phyloP scores from a whole-genome alignment of 1,140 invertebrate genomes.

The Bombus impatiens region DNA sequence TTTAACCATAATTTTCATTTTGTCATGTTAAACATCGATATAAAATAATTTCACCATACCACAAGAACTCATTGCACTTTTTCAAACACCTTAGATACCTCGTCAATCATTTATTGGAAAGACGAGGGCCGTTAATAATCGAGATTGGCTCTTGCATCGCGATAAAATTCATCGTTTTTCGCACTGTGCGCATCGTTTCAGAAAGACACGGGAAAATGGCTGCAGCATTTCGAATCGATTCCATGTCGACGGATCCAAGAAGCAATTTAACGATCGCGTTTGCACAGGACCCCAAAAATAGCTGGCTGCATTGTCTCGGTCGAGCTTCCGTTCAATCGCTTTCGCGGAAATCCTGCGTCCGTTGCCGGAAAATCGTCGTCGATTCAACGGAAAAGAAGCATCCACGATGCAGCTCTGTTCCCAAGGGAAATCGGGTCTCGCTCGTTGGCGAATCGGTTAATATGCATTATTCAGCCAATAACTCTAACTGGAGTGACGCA shows the following conservation, averaged over 20 bases:
- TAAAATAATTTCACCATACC: background rate
- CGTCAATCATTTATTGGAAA: background rate
- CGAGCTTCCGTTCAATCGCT: conserved; percentile 27
- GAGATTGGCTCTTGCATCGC: background rate
- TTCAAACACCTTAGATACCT: background rate
- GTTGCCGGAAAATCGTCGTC: conserved; percentile 23
- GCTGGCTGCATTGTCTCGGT: background rate
- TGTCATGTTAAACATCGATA: background rate
- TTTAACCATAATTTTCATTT: background rate
- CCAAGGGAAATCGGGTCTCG: conserved; percentile 21
- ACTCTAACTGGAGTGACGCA: background rate
- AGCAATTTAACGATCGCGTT: conserved; percentile 29
- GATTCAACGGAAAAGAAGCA: background rate
- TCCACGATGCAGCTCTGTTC: background rate
- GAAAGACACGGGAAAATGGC: background rate
- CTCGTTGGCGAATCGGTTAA: conserved; percentile 27
- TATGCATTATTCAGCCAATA: conserved; percentile 47
- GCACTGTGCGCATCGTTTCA: background rate
- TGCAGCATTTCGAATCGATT: background rate
- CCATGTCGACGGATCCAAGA: background rate
- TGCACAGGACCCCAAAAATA: background rate
- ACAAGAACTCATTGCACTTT: too few species aligned
- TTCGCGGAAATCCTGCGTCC: conserved; percentile 24
- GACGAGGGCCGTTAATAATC: background rate
- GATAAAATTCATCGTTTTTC: conserved; percentile 5